Percentiles rank a stretch among this genome's conserved stretches.
phyloP scores from a whole-genome alignment of 2,113 vertebrate species.

The Pollimyrus isidori region DNA sequence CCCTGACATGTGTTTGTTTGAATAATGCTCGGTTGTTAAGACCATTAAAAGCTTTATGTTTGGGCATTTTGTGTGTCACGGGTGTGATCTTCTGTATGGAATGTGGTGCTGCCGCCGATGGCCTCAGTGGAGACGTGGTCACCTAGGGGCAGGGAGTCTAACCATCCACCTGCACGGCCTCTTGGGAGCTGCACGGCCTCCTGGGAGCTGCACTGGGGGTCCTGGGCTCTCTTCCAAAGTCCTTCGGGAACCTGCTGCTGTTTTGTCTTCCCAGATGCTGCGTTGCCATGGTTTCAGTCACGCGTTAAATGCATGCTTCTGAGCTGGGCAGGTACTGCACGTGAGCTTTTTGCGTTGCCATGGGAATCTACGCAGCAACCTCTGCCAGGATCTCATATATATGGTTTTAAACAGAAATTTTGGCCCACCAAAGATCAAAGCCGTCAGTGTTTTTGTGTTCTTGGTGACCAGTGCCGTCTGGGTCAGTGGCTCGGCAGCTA shows the following conservation, averaged over 20 bases:
- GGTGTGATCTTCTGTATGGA: neutral
- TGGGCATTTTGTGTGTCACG: neutral
- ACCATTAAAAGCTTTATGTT: neutral
- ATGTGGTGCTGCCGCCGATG: neutral
- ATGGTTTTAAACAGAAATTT: neutral
- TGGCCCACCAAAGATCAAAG: neutral
- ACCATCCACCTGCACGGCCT: neutral
- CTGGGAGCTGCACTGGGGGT: neutral
- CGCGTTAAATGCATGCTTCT: neutral
- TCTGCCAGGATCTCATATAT: neutral
- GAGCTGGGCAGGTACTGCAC: neutral
- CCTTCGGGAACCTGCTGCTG: neutral
- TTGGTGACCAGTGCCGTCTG: neutral
- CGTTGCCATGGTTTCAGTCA: neutral
- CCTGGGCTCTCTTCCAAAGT: neutral
- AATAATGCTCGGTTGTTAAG: neutral
- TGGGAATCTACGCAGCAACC: neutral
- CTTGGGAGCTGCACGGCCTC: neutral
- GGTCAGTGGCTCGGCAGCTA: neutral
- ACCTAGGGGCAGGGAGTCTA: neutral
- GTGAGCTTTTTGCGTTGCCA: neutral
- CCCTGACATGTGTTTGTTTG: neutral
- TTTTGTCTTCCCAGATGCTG: neutral
- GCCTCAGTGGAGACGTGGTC: neutral
- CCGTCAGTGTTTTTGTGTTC: neutral